These are phyloP conservation scores for Wasmannia auropunctata DNA, from an alignment of 1,140 invertebrate genomes.

Conservation along the genomic window DNA sequence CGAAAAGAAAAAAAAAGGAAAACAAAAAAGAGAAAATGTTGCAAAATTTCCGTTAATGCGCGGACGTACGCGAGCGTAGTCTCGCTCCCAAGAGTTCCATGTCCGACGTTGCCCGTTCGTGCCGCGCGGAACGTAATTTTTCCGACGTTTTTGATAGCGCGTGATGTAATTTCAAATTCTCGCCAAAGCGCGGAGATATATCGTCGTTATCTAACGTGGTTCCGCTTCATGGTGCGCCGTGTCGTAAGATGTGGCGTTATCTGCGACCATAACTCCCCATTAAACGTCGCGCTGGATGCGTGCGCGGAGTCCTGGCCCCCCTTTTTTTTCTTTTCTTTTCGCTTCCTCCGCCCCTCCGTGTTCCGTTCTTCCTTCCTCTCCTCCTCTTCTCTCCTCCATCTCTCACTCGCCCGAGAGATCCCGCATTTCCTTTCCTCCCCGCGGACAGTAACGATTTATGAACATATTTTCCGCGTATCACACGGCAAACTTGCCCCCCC, in stretches of 20 bases:
- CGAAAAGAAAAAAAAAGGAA: background rate
- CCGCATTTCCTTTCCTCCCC: conserved; percentile 61
- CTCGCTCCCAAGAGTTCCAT: background rate
- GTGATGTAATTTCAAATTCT: conserved; percentile 60
- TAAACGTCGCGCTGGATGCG: conserved; percentile 73
- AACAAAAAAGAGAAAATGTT: background rate
- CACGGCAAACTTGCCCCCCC: conserved; percentile 78
- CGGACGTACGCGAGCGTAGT: background rate
- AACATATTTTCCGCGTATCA: conserved; percentile 84
- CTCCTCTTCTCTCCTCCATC: background rate
- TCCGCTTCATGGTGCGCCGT: conserved; percentile 54
- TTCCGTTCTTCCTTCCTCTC: no score
- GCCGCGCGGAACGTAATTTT: conserved; percentile 32
- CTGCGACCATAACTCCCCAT: conserved; percentile 80
- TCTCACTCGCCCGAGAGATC: conserved; percentile 20
- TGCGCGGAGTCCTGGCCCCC: conserved; percentile 51
- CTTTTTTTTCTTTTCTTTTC: conserved; percentile 22
- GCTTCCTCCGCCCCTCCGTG: background rate
- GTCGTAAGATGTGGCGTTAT: conserved; percentile 61
- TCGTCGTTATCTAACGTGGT: conserved; percentile 59
- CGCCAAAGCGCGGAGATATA: conserved; percentile 52
- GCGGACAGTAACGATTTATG: conserved; percentile 79
- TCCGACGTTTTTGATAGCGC: conserved; percentile 44
- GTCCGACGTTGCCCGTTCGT: conserved; percentile 9
- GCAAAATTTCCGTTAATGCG: conserved; percentile 6